phyloP scores from a whole-genome alignment of 2,888 invertebrate species.

The Nemurella pictetii region DNA sequence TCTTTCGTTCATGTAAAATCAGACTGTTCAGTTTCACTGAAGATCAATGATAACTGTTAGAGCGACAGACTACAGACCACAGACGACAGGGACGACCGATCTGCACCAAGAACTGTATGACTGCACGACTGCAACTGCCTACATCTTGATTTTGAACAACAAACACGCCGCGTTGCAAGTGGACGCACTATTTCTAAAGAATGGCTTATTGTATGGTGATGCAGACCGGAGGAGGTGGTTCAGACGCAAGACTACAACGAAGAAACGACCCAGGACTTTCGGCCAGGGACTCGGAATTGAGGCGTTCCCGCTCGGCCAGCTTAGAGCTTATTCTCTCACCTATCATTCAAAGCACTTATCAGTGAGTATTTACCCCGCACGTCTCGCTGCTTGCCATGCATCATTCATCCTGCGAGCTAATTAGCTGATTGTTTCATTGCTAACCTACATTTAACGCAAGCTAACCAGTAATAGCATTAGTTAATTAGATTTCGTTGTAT shows the following conservation, averaged over 20 bases:
- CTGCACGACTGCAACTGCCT: neutral
- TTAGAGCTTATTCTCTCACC: slow-evolving; percentile 45
- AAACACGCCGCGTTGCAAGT: neutral
- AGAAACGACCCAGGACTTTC: slow-evolving; percentile 39
- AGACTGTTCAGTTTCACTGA: neutral
- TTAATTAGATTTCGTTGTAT: neutral
- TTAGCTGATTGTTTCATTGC: neutral
- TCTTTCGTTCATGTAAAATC: neutral
- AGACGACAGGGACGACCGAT: neutral
- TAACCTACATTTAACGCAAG: neutral
- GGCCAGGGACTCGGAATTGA: slow-evolving; percentile 31
- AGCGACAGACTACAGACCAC: neutral
- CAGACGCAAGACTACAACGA: slow-evolving; percentile 39
- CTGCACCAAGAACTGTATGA: neutral
- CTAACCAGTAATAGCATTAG: neutral
- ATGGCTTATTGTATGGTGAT: slow-evolving; percentile 40
- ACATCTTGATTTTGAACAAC: slow-evolving; percentile 1
- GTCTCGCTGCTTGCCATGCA: slow-evolving; percentile 24
- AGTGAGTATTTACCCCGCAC: slow-evolving; percentile 40
- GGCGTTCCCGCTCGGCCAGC: slow-evolving; percentile 44
- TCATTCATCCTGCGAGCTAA: neutral
- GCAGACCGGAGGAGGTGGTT: slow-evolving; percentile 35
- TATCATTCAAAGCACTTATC: slow-evolving; percentile 45
- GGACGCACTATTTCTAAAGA: slow-evolving; percentile 28
- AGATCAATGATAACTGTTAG: neutral